Evolutionary conservation across 2,113 vertebrate genomes (phyloP).

Genomic region (Grallaria varia): DNA sequence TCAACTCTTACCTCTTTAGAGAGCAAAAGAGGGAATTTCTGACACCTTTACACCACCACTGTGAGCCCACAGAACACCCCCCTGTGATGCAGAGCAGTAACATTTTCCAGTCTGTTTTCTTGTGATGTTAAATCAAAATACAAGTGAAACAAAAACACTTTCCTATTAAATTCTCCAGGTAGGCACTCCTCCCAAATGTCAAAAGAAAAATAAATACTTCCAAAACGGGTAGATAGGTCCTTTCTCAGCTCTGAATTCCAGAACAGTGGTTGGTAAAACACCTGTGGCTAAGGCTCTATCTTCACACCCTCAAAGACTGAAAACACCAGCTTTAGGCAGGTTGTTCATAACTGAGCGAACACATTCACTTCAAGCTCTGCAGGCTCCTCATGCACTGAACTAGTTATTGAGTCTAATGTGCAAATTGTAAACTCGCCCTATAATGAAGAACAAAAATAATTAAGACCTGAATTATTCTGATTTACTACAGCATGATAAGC

Average conservation of each 20-base stretch:
- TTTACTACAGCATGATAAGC: not conserved
- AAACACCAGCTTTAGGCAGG: not conserved
- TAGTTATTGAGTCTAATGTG: not conserved
- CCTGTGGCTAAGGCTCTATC: not conserved
- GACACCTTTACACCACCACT: not conserved
- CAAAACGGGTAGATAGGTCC: accelerated
- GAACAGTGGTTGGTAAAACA: not conserved
- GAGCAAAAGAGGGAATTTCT: conserved; percentile 5
- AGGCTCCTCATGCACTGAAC: not conserved
- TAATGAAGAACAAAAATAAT: conserved; percentile 1
- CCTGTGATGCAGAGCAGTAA: not conserved
- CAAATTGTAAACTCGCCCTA: not conserved
- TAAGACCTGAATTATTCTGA: not conserved
- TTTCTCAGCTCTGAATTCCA: not conserved
- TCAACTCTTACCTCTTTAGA: not conserved
- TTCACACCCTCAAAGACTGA: not conserved
- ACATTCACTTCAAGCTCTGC: not conserved
- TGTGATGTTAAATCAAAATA: not conserved
- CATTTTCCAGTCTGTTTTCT: conserved; percentile 5
- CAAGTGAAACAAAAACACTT: conserved; percentile 11
- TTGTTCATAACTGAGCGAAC: not conserved
- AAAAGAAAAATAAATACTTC: not conserved
- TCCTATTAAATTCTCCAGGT: not conserved
- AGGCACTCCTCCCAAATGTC: not conserved
- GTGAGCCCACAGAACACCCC: conserved; percentile 6